A percentile compares a stretch with the other conserved stretches of the same genome.
Evolutionary conservation across 2,888 invertebrate genomes (phyloP).

Genomic region (Ptycholaimellus sp.): DNA sequence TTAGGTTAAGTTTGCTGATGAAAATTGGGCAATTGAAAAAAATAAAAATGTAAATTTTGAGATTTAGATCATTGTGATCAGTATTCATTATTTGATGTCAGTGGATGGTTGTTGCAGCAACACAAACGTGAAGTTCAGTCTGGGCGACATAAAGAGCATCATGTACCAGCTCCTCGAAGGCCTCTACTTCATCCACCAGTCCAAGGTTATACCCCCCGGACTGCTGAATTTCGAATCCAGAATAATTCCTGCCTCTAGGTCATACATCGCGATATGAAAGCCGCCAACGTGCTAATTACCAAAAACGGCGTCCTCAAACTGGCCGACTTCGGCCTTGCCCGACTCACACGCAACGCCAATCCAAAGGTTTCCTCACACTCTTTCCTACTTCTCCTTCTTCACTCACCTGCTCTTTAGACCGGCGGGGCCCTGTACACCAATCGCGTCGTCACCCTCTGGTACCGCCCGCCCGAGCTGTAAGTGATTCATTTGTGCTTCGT

Average conservation of each 20-base stretch:
- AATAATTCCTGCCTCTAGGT: too few species aligned
- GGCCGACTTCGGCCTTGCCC: constrained; percentile 86
- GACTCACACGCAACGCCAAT: too few species aligned
- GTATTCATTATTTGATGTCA: too few species aligned
- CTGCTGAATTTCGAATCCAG: too few species aligned
- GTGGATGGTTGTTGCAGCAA: too few species aligned
- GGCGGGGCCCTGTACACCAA: constrained; percentile 55
- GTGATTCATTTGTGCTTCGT: too few species aligned
- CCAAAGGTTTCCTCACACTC: too few species aligned
- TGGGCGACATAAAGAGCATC: constrained; percentile 86
- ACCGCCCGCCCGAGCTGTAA: constrained; percentile 38
- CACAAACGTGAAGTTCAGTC: constrained; percentile 73
- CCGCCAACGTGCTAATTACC: constrained; percentile 87
- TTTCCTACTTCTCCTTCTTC: neutral
- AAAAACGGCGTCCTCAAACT: constrained; percentile 76
- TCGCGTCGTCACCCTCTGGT: constrained; percentile 89
- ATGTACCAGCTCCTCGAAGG: constrained; percentile 47
- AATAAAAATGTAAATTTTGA: too few species aligned
- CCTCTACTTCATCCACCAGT: constrained; percentile 81
- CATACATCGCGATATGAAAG: constrained; percentile 87
- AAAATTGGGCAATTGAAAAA: too few species aligned
- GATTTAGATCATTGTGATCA: too few species aligned
- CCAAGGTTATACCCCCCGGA: too few species aligned
- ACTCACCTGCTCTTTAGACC: neutral
- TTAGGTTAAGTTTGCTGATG: too few species aligned